These are phyloP conservation scores for Akabosia matsudoensis DNA, from an alignment of 1,140 invertebrate species.

Conservation along the genomic window DNA sequence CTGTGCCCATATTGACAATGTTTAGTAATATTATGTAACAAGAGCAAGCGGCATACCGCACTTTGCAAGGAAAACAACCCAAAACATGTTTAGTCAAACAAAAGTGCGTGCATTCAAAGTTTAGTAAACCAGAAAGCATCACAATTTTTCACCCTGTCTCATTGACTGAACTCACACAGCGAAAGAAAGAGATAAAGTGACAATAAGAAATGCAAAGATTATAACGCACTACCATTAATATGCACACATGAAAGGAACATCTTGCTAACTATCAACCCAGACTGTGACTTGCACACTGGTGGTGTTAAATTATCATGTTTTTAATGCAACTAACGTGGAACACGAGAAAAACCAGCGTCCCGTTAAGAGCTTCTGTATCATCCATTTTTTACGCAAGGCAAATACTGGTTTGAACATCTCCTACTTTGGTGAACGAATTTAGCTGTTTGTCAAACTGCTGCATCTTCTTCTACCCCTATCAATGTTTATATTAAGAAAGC, in stretches of 20 bases:
- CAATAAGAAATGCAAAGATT: background rate
- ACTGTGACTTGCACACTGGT: background rate
- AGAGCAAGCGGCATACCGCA: background rate
- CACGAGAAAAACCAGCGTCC: background rate
- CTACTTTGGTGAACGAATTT: background rate
- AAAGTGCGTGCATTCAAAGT: background rate
- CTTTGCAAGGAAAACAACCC: background rate
- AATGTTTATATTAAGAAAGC: background rate
- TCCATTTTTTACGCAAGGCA: background rate
- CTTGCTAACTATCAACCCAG: no score
- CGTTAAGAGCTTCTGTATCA: background rate
- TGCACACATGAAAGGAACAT: background rate
- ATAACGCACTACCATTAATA: no score
- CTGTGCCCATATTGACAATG: background rate
- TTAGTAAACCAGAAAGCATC: background rate
- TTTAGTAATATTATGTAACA: background rate
- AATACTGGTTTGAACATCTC: background rate
- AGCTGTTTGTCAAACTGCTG: background rate
- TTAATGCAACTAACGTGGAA: background rate
- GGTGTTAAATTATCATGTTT: constrained; percentile 4
- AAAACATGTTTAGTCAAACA: background rate
- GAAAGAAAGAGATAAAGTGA: background rate
- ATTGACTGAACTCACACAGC: background rate
- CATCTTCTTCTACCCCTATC: background rate
- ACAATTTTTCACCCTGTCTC: background rate